Evolutionary conservation across 2,797 vertebrate genomes (phyloP).

Genomic region (Sebastes itinus): DNA sequence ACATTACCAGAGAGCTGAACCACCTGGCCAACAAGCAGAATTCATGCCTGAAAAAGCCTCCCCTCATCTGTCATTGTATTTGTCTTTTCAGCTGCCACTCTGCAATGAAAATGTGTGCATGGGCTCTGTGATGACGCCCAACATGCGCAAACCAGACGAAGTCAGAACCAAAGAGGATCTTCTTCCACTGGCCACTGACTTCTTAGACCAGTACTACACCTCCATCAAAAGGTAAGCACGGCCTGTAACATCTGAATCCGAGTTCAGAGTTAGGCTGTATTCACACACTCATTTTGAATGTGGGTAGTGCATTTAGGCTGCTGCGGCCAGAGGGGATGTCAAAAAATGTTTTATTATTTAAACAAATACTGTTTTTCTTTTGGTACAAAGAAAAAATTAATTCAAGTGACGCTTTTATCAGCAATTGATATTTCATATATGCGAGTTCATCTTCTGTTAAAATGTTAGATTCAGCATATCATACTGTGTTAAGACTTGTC

Average conservation of each 20-base stretch:
- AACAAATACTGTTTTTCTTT: neutral
- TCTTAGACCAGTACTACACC: conserved; percentile 97
- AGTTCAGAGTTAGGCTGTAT: neutral
- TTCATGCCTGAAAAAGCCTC: neutral
- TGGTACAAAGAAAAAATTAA: too few relatives aligned
- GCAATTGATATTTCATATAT: neutral
- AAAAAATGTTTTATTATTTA: neutral
- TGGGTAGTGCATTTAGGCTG: neutral
- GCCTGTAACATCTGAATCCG: neutral
- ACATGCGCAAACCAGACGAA: conserved; percentile 87
- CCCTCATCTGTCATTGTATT: neutral
- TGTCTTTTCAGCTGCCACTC: conserved; percentile 82
- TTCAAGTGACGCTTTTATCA: too few relatives aligned
- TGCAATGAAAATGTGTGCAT: conserved; percentile 91
- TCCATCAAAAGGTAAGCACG: conserved; percentile 91
- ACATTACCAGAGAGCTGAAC: neutral
- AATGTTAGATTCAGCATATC: neutral
- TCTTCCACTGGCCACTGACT: conserved; percentile 92
- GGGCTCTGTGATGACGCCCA: conserved; percentile 91
- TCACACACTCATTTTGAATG: neutral
- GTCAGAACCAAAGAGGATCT: conserved; percentile 87
- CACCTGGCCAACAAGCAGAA: neutral
- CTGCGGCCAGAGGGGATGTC: too few relatives aligned
- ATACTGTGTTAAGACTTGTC: neutral
- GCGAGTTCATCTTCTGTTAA: neutral